Percentiles rank a stretch among this genome's conserved stretches.
Evolutionary conservation across 2,797 vertebrate species (phyloP).

Genomic region (Tachyglossus aculeatus): DNA sequence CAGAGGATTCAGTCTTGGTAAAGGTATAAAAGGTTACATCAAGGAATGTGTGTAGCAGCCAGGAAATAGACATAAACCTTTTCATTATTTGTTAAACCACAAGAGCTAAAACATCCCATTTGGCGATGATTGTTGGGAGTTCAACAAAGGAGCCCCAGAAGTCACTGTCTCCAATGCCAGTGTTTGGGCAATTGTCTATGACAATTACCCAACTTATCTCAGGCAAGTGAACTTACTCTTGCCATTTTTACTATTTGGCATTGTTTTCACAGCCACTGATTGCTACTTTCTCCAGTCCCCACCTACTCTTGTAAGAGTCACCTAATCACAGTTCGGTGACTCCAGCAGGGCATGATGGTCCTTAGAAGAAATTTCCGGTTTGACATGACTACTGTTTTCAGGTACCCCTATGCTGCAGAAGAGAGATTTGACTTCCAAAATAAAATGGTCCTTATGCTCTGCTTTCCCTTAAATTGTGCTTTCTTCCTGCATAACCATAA

Average conservation of each 20-base stretch:
- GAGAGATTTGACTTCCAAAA: no score
- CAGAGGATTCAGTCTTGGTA: slow-evolving; percentile 1
- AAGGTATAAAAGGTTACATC: slow-evolving; percentile 15
- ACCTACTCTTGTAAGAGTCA: background rate
- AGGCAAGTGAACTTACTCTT: background rate
- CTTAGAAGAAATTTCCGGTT: background rate
- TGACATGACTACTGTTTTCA: no score
- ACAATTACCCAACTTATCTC: background rate
- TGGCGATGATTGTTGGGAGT: slow-evolving; percentile 38
- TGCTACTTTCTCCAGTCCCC: background rate
- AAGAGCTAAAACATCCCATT: slow-evolving; percentile 44
- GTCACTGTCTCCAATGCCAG: no score
- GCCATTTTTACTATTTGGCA: background rate
- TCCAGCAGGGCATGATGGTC: background rate
- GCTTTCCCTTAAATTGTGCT: no score
- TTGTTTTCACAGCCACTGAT: background rate
- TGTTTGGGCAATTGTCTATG: background rate
- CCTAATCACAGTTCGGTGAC: background rate
- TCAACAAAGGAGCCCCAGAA: slow-evolving; percentile 23
- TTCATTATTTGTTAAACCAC: slow-evolving; percentile 33
- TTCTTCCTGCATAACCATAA: no score
- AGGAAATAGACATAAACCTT: slow-evolving; percentile 38
- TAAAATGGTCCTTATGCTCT: no score
- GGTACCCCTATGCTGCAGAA: no score
- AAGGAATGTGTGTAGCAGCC: slow-evolving; percentile 6